Conservation (phyloP, 2,797 vertebrate genomes). For the Helarctos malayanus region DNA sequence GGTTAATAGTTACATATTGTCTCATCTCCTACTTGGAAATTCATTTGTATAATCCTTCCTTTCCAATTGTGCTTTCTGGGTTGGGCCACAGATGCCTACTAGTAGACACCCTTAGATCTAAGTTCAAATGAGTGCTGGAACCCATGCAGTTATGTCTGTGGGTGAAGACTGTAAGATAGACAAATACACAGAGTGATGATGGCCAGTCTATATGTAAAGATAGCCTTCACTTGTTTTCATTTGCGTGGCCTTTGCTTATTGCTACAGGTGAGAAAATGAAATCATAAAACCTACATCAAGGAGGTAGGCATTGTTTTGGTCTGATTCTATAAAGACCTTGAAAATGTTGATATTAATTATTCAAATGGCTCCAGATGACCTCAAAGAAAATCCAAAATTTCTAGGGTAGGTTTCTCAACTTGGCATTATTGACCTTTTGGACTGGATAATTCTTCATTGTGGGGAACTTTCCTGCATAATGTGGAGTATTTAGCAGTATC, state of each 20-base stretch:
- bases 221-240: neutral
- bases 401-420: neutral
- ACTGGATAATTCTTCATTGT: neutral
- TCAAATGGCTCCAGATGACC: neutral
- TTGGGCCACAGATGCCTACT: neutral
- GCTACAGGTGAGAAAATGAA: slow-evolving; percentile 27
- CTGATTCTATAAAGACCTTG: neutral
- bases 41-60: neutral
- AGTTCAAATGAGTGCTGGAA: neutral
- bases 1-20: neutral
- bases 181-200: neutral
- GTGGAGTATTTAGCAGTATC: neutral
- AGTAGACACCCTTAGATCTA: neutral
- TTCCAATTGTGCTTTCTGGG: neutral
- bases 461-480: neutral
- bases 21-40: neutral
- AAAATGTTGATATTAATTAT: neutral
- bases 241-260: neutral
- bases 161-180: neutral
- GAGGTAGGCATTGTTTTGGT: neutral
- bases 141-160: accelerated
- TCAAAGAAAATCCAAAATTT: neutral
- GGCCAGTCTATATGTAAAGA: neutral
- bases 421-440: neutral
- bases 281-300: neutral